Evolutionary conservation across 2,797 vertebrate species (phyloP).

Genomic region (Clarias platycephalus): DNA sequence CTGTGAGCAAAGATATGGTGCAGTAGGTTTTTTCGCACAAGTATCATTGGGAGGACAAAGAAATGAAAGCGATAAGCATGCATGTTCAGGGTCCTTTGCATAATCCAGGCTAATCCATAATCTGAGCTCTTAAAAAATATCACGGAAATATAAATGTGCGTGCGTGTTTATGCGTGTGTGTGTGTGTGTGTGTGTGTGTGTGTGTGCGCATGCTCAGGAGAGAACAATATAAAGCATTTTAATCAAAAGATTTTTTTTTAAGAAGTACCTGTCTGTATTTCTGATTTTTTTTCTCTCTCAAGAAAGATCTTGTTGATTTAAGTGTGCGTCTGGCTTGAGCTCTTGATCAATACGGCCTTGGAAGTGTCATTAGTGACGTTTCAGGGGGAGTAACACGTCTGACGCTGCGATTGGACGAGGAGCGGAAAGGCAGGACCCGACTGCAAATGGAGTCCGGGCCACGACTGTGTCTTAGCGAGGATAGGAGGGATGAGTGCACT

Average conservation of each 20-base stretch:
- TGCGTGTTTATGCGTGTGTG: not conserved
- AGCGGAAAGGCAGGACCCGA: constrained; percentile 5
- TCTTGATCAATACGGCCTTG: constrained; percentile 34
- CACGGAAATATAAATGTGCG: constrained; percentile 60
- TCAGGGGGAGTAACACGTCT: constrained; percentile 13
- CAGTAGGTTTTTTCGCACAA: constrained; percentile 80
- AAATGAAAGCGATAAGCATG: constrained; percentile 81
- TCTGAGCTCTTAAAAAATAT: constrained; percentile 69
- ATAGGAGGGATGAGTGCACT: constrained; percentile 20
- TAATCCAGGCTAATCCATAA: constrained; percentile 79
- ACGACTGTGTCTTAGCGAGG: constrained; percentile 3
- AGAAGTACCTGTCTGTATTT: not conserved
- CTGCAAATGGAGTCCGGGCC: constrained; percentile 26
- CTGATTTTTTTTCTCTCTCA: not conserved
- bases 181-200: not conserved
- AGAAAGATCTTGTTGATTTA: constrained; percentile 3
- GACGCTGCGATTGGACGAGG: constrained; percentile 15
- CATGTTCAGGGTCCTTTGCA: constrained; percentile 74
- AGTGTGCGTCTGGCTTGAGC: constrained; percentile 21
- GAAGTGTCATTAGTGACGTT: constrained; percentile 35
- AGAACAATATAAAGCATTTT: constrained; percentile 42
- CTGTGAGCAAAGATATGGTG: constrained; percentile 90
- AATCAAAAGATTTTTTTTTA: not conserved
- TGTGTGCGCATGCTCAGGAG: not conserved
- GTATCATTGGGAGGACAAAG: constrained; percentile 82